phyloP scores from a whole-genome alignment of 2,888 invertebrate species.

The Orthosia cruda region DNA sequence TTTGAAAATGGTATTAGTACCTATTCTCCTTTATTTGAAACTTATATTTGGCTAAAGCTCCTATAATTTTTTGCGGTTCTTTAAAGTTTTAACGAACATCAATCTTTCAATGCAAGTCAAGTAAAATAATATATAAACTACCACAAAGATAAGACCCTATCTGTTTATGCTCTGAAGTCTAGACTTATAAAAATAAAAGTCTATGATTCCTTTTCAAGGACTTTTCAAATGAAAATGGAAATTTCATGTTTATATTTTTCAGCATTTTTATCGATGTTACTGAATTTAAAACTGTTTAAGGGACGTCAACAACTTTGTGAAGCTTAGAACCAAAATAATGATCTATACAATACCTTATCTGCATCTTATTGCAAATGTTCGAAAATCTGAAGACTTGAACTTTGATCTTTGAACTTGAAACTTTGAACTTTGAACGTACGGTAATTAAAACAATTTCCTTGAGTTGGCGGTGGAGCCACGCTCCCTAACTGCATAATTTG shows the following conservation, averaged over 20 bases:
- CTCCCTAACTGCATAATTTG: no score
- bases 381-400: no score
- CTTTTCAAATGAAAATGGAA: not conserved
- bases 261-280: not conserved
- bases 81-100: not conserved
- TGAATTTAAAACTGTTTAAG: not conserved
- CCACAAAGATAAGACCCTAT: not conserved
- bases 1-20: not conserved
- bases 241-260: not conserved
- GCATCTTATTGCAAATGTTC: no score
- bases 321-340: no score
- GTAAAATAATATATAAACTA: not conserved
- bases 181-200: not conserved
- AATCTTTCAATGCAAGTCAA: not conserved
- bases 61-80: not conserved
- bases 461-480: no score
- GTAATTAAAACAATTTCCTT: no score
- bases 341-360: no score
- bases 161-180: not conserved
- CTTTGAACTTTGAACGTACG: no score
- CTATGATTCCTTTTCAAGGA: not conserved
- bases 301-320: no score
- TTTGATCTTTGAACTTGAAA: no score
- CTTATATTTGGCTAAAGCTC: not conserved
- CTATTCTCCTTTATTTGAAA: no score